Conservation (phyloP, 1,140 invertebrate genomes). For the Lysiphlebus fabarum region DNA sequence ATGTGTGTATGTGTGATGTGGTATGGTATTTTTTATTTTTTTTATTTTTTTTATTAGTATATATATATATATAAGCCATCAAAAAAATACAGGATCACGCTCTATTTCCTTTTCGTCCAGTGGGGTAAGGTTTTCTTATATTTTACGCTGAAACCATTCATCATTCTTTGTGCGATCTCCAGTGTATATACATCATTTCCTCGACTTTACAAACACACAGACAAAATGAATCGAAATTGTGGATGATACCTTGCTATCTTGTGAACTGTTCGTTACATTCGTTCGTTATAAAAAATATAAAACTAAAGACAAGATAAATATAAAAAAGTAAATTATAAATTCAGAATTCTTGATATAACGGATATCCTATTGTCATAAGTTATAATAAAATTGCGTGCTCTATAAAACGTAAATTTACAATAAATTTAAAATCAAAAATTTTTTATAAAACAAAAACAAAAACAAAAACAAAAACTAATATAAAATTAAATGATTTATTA, state of each 20-base stretch:
- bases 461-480: too few species aligned
- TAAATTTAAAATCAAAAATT: too few species aligned
- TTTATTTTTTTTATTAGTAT: background rate
- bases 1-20: background rate
- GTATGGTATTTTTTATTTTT: background rate
- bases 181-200: conserved; percentile 6
- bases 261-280: conserved; percentile 13
- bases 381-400: too few species aligned
- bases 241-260: conserved; percentile 19
- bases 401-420: too few species aligned
- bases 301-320: background rate
- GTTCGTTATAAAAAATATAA: background rate
- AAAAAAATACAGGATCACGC: conserved; percentile 20
- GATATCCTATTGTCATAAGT: too few species aligned
- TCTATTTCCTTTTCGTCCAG: conserved; percentile 19
- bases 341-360: too few species aligned
- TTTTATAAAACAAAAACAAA: too few species aligned
- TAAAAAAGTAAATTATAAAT: background rate
- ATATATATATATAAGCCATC: background rate
- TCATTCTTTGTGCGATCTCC: conserved; percentile 19
- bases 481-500: too few species aligned
- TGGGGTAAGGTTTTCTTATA: conserved; percentile 20
- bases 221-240: conserved; percentile 14
- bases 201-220: conserved; percentile 9
- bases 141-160: conserved; percentile 23